Conservation (phyloP, 2,797 vertebrate species). For the Cyclura pinguis region DNA sequence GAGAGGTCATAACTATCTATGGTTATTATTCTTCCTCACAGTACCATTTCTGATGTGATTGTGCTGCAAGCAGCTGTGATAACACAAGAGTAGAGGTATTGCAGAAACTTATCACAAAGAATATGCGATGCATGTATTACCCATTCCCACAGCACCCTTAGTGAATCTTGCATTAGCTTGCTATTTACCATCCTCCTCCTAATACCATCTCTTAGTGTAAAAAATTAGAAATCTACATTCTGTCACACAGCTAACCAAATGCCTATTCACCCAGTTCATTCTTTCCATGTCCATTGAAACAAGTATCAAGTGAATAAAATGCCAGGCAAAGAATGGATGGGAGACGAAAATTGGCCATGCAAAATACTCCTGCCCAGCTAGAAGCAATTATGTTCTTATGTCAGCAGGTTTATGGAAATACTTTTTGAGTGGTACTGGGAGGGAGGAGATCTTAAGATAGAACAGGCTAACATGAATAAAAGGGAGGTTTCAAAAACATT, state of each 20-base stretch:
- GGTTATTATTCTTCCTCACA: not conserved
- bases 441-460: not conserved
- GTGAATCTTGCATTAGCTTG: no score
- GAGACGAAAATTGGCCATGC: not conserved
- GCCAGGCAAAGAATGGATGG: not conserved
- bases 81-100: not conserved
- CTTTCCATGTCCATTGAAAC: not conserved
- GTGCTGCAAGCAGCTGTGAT: not conserved
- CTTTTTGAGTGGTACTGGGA: not conserved
- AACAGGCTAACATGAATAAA: not conserved
- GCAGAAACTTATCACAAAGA: not conserved
- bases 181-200: not conserved
- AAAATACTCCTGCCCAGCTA: constrained; percentile 24
- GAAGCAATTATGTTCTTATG: constrained; percentile 24
- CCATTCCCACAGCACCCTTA: not conserved
- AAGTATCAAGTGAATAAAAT: not conserved
- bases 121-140: not conserved
- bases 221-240: not conserved
- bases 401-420: constrained; percentile 48
- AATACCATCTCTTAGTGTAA: not conserved
- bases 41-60: not conserved
- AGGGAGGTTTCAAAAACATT: not conserved
- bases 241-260: not conserved
- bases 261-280: not conserved
- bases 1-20: not conserved